These are phyloP conservation scores for Hyphantria cunea DNA, from an alignment of 1,140 invertebrate species.

Conservation along the genomic window DNA sequence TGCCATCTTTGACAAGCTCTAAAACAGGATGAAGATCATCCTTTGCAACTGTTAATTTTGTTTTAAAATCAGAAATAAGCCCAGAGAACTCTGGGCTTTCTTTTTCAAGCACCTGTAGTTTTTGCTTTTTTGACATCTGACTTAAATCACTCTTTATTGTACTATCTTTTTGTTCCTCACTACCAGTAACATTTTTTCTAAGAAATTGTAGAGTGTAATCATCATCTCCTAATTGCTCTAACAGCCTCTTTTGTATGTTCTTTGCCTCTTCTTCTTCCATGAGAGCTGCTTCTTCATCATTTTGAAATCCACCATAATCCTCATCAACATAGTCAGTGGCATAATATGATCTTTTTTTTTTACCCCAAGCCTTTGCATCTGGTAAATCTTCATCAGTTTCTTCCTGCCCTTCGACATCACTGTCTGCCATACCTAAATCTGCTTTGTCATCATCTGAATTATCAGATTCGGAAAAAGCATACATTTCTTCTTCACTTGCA, in stretches of 20 bases:
- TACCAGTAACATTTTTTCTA: constrained; percentile 57
- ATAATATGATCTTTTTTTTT: constrained; percentile 90
- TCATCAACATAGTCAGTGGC: constrained; percentile 94
- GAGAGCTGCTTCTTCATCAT: constrained; percentile 88
- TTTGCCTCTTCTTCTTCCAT: constrained; percentile 93
- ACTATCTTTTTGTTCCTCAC: constrained; percentile 75
- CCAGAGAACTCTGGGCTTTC: constrained; percentile 92
- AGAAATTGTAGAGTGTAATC: constrained; percentile 90
- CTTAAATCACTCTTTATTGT: constrained; percentile 88
- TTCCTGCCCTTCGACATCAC: constrained; percentile 87
- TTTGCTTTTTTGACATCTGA: constrained; percentile 88
- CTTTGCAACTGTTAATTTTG: constrained; percentile 85
- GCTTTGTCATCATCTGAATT: constrained; percentile 63
- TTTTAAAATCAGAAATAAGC: constrained; percentile 90
- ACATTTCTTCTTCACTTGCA: constrained; percentile 85
- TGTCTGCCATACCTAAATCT: constrained; percentile 83
- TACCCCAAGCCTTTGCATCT: constrained; percentile 93
- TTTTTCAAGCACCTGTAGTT: constrained; percentile 88
- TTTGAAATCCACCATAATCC: constrained; percentile 89
- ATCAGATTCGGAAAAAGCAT: constrained; percentile 84
- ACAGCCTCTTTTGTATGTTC: constrained; percentile 89
- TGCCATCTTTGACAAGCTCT: constrained; percentile 83
- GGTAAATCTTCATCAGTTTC: constrained; percentile 87
- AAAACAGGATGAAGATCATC: constrained; percentile 85
- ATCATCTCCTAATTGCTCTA: constrained; percentile 90